Percentiles rank a stretch among this genome's conserved stretches.
These are phyloP conservation scores for Jaculus jaculus DNA, from an alignment of 2,113 vertebrate genomes.

Conservation along the genomic window DNA sequence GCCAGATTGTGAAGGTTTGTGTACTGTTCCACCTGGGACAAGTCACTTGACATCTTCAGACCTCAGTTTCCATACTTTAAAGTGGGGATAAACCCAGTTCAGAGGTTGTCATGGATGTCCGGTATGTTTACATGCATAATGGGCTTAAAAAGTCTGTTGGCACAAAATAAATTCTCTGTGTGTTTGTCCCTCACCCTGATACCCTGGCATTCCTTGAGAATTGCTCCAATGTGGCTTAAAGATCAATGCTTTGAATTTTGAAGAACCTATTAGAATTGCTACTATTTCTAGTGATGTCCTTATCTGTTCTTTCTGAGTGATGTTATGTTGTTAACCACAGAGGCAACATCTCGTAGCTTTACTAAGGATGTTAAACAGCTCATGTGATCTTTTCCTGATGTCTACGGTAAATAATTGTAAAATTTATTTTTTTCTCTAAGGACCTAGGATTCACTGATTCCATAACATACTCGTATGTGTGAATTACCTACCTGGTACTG, in stretches of 20 bases:
- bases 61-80: neutral
- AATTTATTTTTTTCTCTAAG: constrained; percentile 24
- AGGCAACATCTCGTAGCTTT: neutral
- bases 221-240: neutral
- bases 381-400: neutral
- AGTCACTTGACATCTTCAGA: neutral
- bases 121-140: neutral
- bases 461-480: neutral
- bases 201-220: neutral
- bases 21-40: neutral
- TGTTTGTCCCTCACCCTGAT: neutral
- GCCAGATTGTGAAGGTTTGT: neutral
- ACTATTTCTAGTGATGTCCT: neutral
- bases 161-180: neutral
- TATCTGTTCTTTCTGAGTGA: neutral
- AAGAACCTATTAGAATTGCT: neutral
- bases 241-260: neutral
- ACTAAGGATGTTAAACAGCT: neutral
- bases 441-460: constrained; percentile 13
- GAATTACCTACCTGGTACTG: constrained; percentile 1
- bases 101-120: neutral
- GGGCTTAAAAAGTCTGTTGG: neutral
- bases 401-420: constrained; percentile 40
- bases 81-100: neutral
- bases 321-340: neutral